Evolutionary conservation across 2,888 invertebrate genomes (phyloP).

Genomic region (Notocelia uddmanniana): DNA sequence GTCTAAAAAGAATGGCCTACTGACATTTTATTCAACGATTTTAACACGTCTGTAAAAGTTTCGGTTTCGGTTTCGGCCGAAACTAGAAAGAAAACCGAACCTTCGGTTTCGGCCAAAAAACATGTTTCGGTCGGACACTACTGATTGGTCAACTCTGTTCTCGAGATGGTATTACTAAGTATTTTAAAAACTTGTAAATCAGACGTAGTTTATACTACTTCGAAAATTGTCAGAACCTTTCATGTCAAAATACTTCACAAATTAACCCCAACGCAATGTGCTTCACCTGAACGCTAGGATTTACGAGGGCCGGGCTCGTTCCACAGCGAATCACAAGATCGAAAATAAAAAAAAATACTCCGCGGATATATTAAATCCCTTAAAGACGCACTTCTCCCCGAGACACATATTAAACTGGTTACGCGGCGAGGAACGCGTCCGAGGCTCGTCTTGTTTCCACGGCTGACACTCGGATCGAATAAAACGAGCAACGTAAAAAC

Average conservation of each 20-base stretch:
- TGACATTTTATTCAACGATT: too few species aligned
- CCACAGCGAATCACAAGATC: conserved; percentile 47
- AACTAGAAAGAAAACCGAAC: too few species aligned
- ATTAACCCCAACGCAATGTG: conserved; percentile 5
- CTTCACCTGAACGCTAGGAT: conserved; percentile 20
- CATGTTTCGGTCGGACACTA: too few species aligned
- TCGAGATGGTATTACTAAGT: too few species aligned
- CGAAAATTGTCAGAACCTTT: background rate
- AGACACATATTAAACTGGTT: conserved; percentile 17
- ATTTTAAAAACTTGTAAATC: background rate
- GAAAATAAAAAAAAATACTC: conserved; percentile 47
- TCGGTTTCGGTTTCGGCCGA: too few species aligned
- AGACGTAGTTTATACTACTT: background rate
- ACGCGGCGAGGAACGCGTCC: conserved; percentile 22
- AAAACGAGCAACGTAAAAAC: conserved; percentile 50
- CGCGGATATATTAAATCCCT: conserved; percentile 52
- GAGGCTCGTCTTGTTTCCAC: conserved; percentile 36
- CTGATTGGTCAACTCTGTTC: too few species aligned
- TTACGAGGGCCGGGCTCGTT: conserved; percentile 31
- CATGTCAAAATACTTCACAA: conserved; percentile 2
- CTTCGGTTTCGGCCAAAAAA: too few species aligned
- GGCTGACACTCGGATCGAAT: conserved; percentile 39
- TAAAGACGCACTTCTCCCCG: conserved; percentile 44
- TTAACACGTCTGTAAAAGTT: too few species aligned
- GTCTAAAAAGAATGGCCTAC: too few species aligned